Conservation (phyloP, 2,888 invertebrate genomes). For the Escarpia spicata region DNA sequence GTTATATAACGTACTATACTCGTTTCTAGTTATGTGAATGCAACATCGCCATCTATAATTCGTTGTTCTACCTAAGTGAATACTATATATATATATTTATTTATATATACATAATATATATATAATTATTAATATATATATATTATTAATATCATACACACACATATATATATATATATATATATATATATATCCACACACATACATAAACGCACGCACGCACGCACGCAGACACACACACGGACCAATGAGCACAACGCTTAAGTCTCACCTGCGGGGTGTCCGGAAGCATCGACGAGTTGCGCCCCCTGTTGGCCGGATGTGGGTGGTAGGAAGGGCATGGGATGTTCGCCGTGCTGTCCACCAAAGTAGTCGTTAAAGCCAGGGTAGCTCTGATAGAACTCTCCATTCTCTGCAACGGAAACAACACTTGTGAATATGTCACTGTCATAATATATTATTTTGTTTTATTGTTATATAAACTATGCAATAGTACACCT, state of each 20-base stretch:
- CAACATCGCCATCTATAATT: not conserved
- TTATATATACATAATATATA: not conserved
- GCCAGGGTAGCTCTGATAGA: not conserved
- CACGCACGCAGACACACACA: not conserved
- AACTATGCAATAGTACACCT: no score
- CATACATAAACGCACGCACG: slow-evolving; percentile 17
- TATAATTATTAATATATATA: not conserved
- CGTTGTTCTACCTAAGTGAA: not conserved
- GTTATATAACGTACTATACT: not conserved
- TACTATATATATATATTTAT: not conserved
- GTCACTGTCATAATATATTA: no score
- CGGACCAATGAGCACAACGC: not conserved
- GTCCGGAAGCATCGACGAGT: not conserved
- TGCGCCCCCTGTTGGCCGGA: slow-evolving; percentile 7
- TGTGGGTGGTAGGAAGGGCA: not conserved
- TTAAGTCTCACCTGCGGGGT: not conserved
- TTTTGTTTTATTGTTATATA: no score
- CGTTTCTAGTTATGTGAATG: not conserved
- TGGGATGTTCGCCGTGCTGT: not conserved
- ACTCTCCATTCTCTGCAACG: not conserved
- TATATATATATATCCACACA: slow-evolving; percentile 17
- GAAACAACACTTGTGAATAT: no score
- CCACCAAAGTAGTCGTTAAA: not conserved
- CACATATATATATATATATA: slow-evolving; percentile 11
- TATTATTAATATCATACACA: not conserved